Percentiles rank a stretch among this genome's conserved stretches.
These are phyloP conservation scores for Drosophila subsilvestris DNA, from an alignment of 2,888 invertebrate species.

Conservation along the genomic window DNA sequence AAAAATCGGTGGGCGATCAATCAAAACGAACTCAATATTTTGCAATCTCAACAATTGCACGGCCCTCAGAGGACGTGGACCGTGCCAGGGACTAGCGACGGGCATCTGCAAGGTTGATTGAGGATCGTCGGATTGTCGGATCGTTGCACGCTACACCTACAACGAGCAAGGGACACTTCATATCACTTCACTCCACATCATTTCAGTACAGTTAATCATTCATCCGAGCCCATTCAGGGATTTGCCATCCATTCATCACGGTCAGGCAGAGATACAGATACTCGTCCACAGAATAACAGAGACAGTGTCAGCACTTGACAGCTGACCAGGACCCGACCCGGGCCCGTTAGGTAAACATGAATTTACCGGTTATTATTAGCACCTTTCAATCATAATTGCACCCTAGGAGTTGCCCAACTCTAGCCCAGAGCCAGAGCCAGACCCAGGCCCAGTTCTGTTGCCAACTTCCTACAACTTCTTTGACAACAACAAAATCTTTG, in stretches of 20 bases:
- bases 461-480: constrained; percentile 54
- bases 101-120: constrained; percentile 34
- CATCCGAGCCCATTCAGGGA: constrained; percentile 48
- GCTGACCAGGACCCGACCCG: constrained; percentile 59
- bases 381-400: constrained; percentile 83
- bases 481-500: constrained; percentile 36
- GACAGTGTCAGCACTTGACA: constrained; percentile 64
- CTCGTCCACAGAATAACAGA: constrained; percentile 25
- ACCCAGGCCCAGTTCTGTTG: constrained; percentile 53
- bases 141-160: constrained; percentile 62
- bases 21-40: constrained; percentile 63
- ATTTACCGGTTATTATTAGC: constrained; percentile 83
- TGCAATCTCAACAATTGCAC: constrained; percentile 55
- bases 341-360: constrained; percentile 82
- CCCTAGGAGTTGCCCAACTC: constrained; percentile 74
- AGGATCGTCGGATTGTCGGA: constrained; percentile 8
- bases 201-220: constrained; percentile 62
- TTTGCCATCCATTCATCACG: constrained; percentile 61
- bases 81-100: constrained; percentile 13
- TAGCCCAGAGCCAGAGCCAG: constrained; percentile 7
- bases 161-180: constrained; percentile 33
- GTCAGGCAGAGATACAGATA: constrained; percentile 13
- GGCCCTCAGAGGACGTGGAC: constrained; percentile 52
- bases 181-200: constrained; percentile 18
- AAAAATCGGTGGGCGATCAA: constrained; percentile 49